Percentiles rank a stretch among this genome's conserved stretches.
Conservation (phyloP, 1,140 invertebrate species). For the Neodiprion virginianus region DNA sequence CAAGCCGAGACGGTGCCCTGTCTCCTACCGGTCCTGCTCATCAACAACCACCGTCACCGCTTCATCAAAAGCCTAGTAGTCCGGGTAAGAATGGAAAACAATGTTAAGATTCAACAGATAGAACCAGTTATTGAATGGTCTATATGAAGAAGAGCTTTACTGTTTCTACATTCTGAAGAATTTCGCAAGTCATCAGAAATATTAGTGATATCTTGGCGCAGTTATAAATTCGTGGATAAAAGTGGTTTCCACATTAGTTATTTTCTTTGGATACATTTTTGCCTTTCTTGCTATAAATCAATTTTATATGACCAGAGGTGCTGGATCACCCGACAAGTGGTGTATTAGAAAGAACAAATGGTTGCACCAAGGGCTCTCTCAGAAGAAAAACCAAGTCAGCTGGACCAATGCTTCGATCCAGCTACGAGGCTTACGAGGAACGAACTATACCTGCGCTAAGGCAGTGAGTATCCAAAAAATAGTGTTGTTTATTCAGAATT, state of each 20-base stretch:
- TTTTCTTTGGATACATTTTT: too few species aligned
- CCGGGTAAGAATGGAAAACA: conserved; percentile 39
- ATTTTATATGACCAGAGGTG: conserved; percentile 40
- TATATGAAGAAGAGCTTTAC: too few species aligned
- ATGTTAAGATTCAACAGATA: too few species aligned
- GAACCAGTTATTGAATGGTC: too few species aligned
- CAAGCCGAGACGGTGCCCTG: conserved; percentile 50
- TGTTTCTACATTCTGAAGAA: too few species aligned
- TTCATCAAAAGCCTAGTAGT: conserved; percentile 59
- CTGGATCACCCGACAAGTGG: conserved; percentile 55
- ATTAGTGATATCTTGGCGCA: too few species aligned
- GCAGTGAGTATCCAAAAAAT: conserved; percentile 68
- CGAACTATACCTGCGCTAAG: conserved; percentile 80
- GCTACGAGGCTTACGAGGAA: conserved; percentile 87
- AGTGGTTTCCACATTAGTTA: too few species aligned
- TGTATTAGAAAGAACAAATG: conserved; percentile 48
- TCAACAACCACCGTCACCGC: conserved; percentile 59
- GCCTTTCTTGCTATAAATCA: neutral
- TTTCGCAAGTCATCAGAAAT: too few species aligned
- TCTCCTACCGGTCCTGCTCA: conserved; percentile 51
- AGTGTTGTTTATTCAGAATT: neutral
- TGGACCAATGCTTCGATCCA: conserved; percentile 71
- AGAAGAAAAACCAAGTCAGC: conserved; percentile 78
- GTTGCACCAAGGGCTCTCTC: conserved; percentile 67
- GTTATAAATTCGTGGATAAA: too few species aligned